Evolutionary conservation across 2,888 invertebrate genomes (phyloP).

Genomic region (Brachypalpus laphriformis): DNA sequence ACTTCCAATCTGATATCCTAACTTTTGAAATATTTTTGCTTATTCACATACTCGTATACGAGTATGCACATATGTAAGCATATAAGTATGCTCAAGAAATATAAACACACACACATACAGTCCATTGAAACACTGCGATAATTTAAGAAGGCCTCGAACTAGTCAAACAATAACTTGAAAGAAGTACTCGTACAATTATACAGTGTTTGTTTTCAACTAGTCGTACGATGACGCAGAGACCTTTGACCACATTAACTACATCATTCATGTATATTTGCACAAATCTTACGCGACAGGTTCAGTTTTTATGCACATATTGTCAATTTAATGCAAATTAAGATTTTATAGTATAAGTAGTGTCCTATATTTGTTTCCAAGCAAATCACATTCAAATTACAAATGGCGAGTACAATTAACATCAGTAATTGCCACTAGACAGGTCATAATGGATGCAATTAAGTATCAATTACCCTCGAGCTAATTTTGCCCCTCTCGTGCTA

Average conservation of each 20-base stretch:
- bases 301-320: constrained; percentile 58
- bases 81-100: background rate
- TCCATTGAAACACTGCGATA: background rate
- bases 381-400: constrained; percentile 45
- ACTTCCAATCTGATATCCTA: too few species aligned
- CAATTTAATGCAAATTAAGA: constrained; percentile 67
- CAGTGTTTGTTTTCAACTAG: constrained; percentile 21
- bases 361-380: constrained; percentile 49
- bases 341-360: constrained; percentile 29
- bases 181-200: constrained; percentile 7
- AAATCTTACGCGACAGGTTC: constrained; percentile 57
- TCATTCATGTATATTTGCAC: constrained; percentile 42
- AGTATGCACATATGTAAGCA: too few species aligned
- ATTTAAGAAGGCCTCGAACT: constrained; percentile 38
- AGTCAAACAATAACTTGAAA: constrained; percentile 22
- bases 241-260: constrained; percentile 61
- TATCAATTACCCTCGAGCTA: constrained; percentile 77
- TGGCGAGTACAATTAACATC: constrained; percentile 56
- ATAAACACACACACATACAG: background rate
- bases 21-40: too few species aligned
- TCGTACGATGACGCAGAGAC: constrained; percentile 36
- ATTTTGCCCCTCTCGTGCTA: constrained; percentile 33
- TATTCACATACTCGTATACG: too few species aligned
- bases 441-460: constrained; percentile 81
- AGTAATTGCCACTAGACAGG: constrained; percentile 80